Percentiles rank a stretch among this genome's conserved stretches.
Conservation (phyloP, 2,888 invertebrate species). For the Heterodera filipjevi region DNA sequence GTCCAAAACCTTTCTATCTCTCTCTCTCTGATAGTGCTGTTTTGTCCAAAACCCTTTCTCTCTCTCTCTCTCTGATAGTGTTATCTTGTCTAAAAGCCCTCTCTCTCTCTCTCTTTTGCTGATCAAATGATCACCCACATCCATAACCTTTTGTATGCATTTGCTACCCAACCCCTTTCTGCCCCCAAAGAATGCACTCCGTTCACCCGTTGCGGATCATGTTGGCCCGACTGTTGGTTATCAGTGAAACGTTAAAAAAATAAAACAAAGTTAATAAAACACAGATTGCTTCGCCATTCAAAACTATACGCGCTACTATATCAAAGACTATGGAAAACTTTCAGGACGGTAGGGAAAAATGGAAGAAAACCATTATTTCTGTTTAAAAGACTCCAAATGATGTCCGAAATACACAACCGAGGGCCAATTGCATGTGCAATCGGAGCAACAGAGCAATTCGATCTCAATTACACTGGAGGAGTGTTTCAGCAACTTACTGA, state of each 20-base stretch:
- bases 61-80: too few species aligned
- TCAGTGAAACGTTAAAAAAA: conserved; percentile 8
- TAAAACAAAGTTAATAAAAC: neutral
- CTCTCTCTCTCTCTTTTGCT: neutral
- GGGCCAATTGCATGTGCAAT: conserved; percentile 69
- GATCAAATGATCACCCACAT: neutral
- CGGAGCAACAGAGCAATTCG: conserved; percentile 64
- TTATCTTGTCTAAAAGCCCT: too few species aligned
- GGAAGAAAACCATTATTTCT: neutral
- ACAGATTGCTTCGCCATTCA: conserved; percentile 65
- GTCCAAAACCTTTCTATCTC: too few species aligned
- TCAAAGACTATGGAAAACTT: conserved; percentile 66
- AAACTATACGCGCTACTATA: conserved; percentile 68
- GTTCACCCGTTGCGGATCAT: conserved; percentile 67
- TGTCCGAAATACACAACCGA: conserved; percentile 68
- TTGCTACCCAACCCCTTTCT: neutral
- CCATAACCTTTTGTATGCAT: too few species aligned
- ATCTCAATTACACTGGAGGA: conserved; percentile 64
- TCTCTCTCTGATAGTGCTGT: too few species aligned
- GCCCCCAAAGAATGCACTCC: conserved; percentile 64
- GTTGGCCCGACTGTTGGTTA: conserved; percentile 61
- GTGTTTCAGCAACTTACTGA: conserved; percentile 65
- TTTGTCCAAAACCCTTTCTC: too few species aligned
- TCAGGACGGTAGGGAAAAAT: conserved; percentile 63
- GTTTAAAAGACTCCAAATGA: conserved; percentile 64